A percentile compares a stretch with the other conserved stretches of the same genome.
These are phyloP conservation scores for Ochropacha duplaris DNA, from an alignment of 2,888 invertebrate species.

Conservation along the genomic window DNA sequence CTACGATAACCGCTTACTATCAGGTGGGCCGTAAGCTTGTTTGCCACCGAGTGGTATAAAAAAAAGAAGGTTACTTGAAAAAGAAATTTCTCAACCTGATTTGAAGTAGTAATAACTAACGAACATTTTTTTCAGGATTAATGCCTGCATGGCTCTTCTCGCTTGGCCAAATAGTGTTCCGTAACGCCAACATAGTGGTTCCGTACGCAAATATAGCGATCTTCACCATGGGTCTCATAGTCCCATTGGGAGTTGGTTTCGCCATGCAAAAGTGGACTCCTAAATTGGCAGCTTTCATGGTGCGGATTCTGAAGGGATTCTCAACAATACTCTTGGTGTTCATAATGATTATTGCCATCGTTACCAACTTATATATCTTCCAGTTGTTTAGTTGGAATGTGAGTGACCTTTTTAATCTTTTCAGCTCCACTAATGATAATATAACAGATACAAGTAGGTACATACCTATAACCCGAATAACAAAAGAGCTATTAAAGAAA, in stretches of 20 bases:
- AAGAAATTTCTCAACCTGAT: too few relatives aligned
- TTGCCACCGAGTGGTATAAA: too few relatives aligned
- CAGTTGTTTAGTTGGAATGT: conserved; percentile 94
- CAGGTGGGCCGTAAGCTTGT: too few relatives aligned
- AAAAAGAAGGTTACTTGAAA: too few relatives aligned
- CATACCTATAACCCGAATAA: too few relatives aligned
- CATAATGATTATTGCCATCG: conserved; percentile 93
- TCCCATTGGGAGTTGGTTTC: conserved; percentile 85
- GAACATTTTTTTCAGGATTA: conserved; percentile 82
- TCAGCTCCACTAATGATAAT: too few relatives aligned
- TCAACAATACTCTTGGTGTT: conserved; percentile 90
- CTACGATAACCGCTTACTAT: too few relatives aligned
- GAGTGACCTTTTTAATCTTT: conserved; percentile 41
- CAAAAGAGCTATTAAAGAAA: too few relatives aligned
- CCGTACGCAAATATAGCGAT: conserved; percentile 90
- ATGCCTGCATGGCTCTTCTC: conserved; percentile 97
- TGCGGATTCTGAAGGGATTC: conserved; percentile 92
- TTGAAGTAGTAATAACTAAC: not conserved
- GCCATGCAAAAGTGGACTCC: conserved; percentile 88
- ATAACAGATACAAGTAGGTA: too few relatives aligned
- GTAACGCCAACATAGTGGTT: conserved; percentile 86
- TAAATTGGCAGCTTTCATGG: conserved; percentile 86
- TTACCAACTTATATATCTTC: conserved; percentile 95
- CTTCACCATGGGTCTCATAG: conserved; percentile 88
- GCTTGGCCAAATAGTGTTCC: conserved; percentile 89